Evolutionary conservation across 53 echinoderm and acorn worm genomes (phyloP).

Genomic region (Luidia sarsii): DNA sequence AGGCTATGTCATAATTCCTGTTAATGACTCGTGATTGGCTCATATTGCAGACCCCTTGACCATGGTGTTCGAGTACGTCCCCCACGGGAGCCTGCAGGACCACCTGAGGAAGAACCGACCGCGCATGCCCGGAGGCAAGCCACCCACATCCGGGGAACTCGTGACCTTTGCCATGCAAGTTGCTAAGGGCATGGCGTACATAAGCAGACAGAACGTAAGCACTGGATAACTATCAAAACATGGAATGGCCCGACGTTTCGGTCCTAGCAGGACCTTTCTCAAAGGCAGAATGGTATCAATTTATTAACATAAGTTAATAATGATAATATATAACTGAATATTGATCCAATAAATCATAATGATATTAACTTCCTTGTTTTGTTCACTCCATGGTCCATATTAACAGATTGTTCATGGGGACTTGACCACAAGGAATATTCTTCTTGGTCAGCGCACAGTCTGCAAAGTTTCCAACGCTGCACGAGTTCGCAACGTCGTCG

Average conservation of each 20-base stretch:
- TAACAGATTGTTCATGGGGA: conserved; percentile 75
- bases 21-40: no score
- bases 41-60: conserved; percentile 69
- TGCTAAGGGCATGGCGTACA: conserved; percentile 78
- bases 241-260: no score
- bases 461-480: conserved; percentile 76
- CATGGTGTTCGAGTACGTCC: conserved; percentile 83
- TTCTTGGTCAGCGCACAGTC: conserved; percentile 59
- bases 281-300: no score
- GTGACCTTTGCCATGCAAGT: conserved; percentile 70
- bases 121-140: conserved; percentile 52
- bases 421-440: conserved; percentile 66
- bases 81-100: conserved; percentile 65
- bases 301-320: no score
- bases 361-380: not conserved
- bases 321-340: no score
- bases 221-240: no score
- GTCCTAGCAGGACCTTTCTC: no score
- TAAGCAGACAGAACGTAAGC: conserved; percentile 50
- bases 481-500: conserved; percentile 68
- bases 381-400: not conserved
- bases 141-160: conserved; percentile 62
- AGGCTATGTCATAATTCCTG: no score
- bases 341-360: not conserved
- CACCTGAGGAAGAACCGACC: conserved; percentile 81